phyloP scores from a whole-genome alignment of 2,113 vertebrate species.

The Eretmochelys imbricata region DNA sequence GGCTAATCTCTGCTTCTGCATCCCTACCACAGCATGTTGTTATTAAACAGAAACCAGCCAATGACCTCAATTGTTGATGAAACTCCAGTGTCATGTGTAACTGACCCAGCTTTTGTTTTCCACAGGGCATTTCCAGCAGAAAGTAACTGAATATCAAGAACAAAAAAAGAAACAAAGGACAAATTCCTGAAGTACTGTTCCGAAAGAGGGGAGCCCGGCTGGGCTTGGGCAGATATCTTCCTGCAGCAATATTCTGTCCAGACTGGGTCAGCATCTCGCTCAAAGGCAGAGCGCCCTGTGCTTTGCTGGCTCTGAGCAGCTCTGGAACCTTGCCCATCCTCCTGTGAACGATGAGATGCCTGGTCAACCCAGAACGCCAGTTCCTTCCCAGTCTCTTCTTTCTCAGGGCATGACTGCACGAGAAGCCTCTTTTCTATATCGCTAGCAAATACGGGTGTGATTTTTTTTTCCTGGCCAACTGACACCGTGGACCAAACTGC shows the following conservation, averaged over 20 bases:
- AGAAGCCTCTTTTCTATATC: background rate
- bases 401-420: conserved; percentile 45
- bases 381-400: background rate
- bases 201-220: background rate
- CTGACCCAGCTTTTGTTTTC: background rate
- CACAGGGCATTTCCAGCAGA: conserved; percentile 86
- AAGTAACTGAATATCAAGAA: conserved; percentile 87
- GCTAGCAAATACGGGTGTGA: background rate
- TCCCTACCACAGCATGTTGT: background rate
- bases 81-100: background rate
- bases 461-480: fast-evolving
- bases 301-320: background rate
- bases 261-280: background rate
- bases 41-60: background rate
- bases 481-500: background rate
- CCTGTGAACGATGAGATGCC: background rate
- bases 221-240: background rate
- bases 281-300: background rate
- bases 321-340: background rate
- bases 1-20: background rate
- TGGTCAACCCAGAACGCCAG: background rate
- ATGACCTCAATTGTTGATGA: background rate
- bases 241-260: background rate
- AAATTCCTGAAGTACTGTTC: conserved; percentile 73
- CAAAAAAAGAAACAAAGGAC: conserved; percentile 84